Evolutionary conservation across 1,140 invertebrate species (phyloP).

Genomic region (Watersipora subatra): DNA sequence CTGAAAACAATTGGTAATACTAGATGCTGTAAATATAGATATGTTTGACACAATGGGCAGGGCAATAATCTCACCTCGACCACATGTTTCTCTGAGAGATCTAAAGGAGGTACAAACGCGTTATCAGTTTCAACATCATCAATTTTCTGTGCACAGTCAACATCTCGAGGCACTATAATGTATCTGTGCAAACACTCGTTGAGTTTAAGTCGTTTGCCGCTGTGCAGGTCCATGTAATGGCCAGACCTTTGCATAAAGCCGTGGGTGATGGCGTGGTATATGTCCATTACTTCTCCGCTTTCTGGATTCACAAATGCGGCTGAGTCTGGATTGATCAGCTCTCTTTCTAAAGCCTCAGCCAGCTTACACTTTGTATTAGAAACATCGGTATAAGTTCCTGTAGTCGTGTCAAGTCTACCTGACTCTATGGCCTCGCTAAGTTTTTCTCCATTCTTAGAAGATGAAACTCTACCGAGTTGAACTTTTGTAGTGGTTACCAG

Average conservation of each 20-base stretch:
- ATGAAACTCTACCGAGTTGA: background rate
- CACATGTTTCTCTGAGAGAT: background rate
- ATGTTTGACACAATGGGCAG: too few relatives aligned
- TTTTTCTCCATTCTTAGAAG: slow-evolving; percentile 30
- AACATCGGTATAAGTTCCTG: slow-evolving; percentile 18
- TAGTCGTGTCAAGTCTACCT: background rate
- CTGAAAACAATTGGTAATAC: too few relatives aligned
- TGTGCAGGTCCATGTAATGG: background rate
- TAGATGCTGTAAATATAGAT: too few relatives aligned
- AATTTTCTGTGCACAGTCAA: slow-evolving; percentile 38
- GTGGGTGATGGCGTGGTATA: slow-evolving; percentile 9
- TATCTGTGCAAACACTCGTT: background rate
- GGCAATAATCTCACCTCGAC: background rate
- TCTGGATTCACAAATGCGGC: slow-evolving; percentile 40
- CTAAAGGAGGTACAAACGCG: background rate
- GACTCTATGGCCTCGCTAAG: background rate
- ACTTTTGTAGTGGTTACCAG: background rate
- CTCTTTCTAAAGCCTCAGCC: slow-evolving; percentile 65
- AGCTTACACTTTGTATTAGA: slow-evolving; percentile 39
- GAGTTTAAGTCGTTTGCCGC: background rate
- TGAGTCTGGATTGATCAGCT: slow-evolving; percentile 66
- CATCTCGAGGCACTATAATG: background rate
- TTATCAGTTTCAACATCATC: background rate
- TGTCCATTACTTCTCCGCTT: slow-evolving; percentile 10
- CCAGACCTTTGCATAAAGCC: slow-evolving; percentile 5